Conservation (phyloP, 35 echinoderm and acorn worm species). For the Apostichopus californicus region DNA sequence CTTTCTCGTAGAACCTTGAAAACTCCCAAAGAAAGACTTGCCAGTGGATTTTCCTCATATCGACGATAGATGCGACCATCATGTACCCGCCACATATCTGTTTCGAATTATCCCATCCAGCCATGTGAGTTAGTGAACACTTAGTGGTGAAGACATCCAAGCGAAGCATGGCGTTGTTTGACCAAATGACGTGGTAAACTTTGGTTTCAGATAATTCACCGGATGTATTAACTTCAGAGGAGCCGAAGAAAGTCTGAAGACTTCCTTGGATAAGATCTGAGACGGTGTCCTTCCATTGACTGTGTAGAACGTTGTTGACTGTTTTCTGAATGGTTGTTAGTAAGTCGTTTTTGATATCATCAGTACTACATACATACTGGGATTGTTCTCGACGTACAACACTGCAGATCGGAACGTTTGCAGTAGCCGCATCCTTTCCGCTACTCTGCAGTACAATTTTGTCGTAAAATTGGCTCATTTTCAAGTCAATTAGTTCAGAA, state of each 20-base stretch:
- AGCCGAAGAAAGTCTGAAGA: neutral
- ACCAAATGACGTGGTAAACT: neutral
- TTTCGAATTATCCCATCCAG: neutral
- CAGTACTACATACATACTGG: neutral
- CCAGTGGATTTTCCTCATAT: neutral
- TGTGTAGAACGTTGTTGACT: neutral
- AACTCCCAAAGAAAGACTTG: constrained; percentile 12
- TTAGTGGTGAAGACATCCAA: neutral
- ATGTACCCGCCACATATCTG: constrained; percentile 8
- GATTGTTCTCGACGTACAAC: neutral
- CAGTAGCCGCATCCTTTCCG: neutral
- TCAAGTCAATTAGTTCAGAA: neutral
- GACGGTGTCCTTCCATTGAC: neutral
- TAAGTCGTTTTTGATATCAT: neutral
- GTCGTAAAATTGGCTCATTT: neutral
- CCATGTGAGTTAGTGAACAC: neutral
- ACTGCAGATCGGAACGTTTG: neutral
- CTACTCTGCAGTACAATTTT: neutral
- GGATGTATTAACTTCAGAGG: neutral
- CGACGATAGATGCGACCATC: neutral
- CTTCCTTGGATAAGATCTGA: neutral
- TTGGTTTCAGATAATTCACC: neutral
- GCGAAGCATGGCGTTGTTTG: constrained; percentile 9
- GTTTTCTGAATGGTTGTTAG: neutral
- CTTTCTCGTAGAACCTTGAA: constrained; percentile 10